Base-by-base conservation (phyloP, 2,797 vertebrate genomes). In the Psittacula echo region DNA sequence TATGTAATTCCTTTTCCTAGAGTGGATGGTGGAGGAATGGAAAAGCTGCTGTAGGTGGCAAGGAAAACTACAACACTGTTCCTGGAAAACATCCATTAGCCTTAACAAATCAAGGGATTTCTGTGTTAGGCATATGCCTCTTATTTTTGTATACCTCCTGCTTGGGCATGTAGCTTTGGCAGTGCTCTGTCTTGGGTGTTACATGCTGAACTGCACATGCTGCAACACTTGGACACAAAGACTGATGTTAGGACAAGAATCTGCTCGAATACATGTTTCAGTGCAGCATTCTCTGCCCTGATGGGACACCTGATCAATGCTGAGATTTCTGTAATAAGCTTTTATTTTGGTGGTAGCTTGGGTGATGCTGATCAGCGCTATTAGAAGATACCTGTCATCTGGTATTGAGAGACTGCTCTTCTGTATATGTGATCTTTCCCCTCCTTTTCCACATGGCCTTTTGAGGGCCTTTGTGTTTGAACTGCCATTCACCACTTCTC, bases 281-380 rank as follows among this genome's bases (percentile, higher is more conserved):
- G 37, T 73, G 50, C 41, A 50, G 24, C 22, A 23, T 65, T 50
- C 15, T 34, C 7, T 37, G 22, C 61, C 58, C 51, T 51, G 20
- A 26, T 5, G 22, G 9, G 51, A 34, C 7, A 1, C 5, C 13
- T 16, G 47, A 29, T n/a, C 2, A 1, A 3, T 53, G 34, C 26
- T 64, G 86, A 23, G 51, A 47, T 56, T 29, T 58, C 32, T 71
- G 29, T 58, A 39, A 7, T 45, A 18, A 29, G 18, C 53, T 58
- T 60, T 64, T 58, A 7, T 47, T 80, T 50, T 82, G 15, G 7
- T 68, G 47, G 32, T 81, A 62, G 45, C 24, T 48, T 86, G 42
- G 19, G 17, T 54, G 53, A 5, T 68, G 53, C 48, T 54, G 42
- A n/a, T 39, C 17, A 48, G 21, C 4, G 72, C 30, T 68, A 1